These are phyloP conservation scores for Athripsodes cinereus DNA, from an alignment of 2,888 invertebrate genomes.

Conservation along the genomic window DNA sequence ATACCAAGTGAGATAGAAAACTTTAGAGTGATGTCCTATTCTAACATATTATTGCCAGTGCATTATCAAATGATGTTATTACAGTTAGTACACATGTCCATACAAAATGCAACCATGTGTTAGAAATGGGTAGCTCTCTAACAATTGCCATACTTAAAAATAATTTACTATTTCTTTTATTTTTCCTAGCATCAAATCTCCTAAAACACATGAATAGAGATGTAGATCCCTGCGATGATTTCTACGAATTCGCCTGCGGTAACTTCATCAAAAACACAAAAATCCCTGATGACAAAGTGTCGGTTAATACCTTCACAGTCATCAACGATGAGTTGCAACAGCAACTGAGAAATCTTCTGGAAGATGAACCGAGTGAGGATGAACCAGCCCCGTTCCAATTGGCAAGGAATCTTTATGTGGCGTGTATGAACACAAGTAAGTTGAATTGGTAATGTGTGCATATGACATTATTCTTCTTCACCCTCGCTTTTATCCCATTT, in stretches of 20 bases:
- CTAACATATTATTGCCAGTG: too few relatives aligned
- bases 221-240: slow-evolving; percentile 71
- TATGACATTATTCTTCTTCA: too few relatives aligned
- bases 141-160: too few relatives aligned
- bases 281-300: slow-evolving; percentile 63
- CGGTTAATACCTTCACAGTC: slow-evolving; percentile 40
- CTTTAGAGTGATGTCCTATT: too few relatives aligned
- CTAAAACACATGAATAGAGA: slow-evolving; percentile 59
- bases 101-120: too few relatives aligned
- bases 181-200: slow-evolving; percentile 53
- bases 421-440: slow-evolving; percentile 44
- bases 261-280: slow-evolving; percentile 59
- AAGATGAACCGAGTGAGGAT: slow-evolving; percentile 33
- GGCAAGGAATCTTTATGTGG: slow-evolving; percentile 39
- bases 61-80: too few relatives aligned
- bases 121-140: too few relatives aligned
- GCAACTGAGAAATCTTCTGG: slow-evolving; percentile 38
- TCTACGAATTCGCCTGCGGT: slow-evolving; percentile 71
- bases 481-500: too few relatives aligned
- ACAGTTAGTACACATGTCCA: too few relatives aligned
- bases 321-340: slow-evolving; percentile 41
- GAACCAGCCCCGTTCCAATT: slow-evolving; percentile 39
- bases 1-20: too few relatives aligned
- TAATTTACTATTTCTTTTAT: too few relatives aligned
- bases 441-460: too few relatives aligned